Evolutionary conservation across 1,140 invertebrate species (phyloP).

Genomic region (Drosophila cardini): DNA sequence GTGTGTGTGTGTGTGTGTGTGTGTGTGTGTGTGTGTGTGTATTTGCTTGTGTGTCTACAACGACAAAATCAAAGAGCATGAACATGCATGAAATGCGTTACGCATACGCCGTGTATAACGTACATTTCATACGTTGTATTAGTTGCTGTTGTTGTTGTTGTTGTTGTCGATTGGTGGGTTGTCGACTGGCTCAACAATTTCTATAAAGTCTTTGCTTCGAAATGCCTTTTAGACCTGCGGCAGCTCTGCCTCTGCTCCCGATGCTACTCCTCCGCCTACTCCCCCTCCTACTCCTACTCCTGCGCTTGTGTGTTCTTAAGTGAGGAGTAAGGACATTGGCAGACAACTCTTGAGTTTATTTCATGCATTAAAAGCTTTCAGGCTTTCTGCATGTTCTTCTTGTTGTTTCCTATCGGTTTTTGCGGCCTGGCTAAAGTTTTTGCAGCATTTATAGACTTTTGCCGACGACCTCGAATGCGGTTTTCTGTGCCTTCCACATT

Average conservation of each 20-base stretch:
- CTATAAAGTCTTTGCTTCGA: conserved; percentile 48
- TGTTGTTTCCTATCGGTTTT: conserved; percentile 54
- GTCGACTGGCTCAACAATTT: conserved; percentile 65
- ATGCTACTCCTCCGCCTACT: not conserved
- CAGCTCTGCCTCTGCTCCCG: not conserved
- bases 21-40: no score
- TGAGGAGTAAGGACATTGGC: conserved; percentile 31
- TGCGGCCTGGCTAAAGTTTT: conserved; percentile 65
- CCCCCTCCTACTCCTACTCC: conserved; percentile 23
- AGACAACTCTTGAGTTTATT: conserved; percentile 63
- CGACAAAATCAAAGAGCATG: conserved; percentile 40
- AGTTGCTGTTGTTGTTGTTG: conserved; percentile 17
- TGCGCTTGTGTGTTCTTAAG: conserved; percentile 28
- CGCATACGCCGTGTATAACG: conserved; percentile 73
- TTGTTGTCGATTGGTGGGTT: conserved; percentile 17
- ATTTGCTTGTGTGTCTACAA: not conserved
- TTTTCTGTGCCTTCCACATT: conserved; percentile 22
- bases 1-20: no score
- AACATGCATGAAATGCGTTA: conserved; percentile 60
- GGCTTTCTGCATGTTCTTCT: conserved; percentile 15
- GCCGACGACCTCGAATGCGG: conserved; percentile 27
- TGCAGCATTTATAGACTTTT: conserved; percentile 73
- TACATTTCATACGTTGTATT: conserved; percentile 19
- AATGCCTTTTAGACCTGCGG: conserved; percentile 31
- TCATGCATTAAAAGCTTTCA: conserved; percentile 73